Base-by-base conservation (phyloP, 2,797 vertebrate species). In the Harpagifer antarcticus region DNA sequence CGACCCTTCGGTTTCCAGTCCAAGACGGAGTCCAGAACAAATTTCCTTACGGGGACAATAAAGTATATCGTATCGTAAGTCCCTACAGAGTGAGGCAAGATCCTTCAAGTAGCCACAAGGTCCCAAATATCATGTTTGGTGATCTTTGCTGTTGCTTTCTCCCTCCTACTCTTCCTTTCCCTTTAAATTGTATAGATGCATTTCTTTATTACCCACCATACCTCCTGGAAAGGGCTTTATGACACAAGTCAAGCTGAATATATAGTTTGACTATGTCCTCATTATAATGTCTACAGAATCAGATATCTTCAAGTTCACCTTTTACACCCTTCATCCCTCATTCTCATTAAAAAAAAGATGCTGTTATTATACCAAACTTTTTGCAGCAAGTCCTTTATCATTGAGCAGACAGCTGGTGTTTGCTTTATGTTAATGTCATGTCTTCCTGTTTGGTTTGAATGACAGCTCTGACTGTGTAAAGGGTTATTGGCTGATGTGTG, bases 401-500 rank as follows among this genome's bases (percentile, higher is more conserved):
- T 16, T 43, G 3, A 19, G 19, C 42, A 67, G 53, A 44, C 68
- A 43, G 56, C 58, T 66, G 64, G 5, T 79, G 69, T 81, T 76
- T 84, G 16, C 56, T 82, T 58, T 72, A 31, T 72, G 59, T 76
- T 50, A 68, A 76, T 62, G 50, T 15, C 37, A 58, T 60, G 31
- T 60, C 78, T 72, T 82, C 56, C 70, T 77, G 74, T 84, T 87
- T 61, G 44, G 74, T 86, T 68, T 91, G 83, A 87, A 62, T 87
- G 84, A 87, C 86, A 81, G 79, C 48, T 76, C 70, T 59, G 77
- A 59, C 77, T 79, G 72, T 78, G 84, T 75, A 61, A 72, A 74
- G 33, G 76, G 71, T 84, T 73, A 88, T 92, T 90, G 79, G 52
- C 72, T 42, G 49, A 43, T 82, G 82, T 91, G 82, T 91, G 82